A percentile compares a stretch with the other conserved stretches of the same genome.
Evolutionary conservation across 2,797 vertebrate species (phyloP).

Genomic region (Acipenser transmontanus): DNA sequence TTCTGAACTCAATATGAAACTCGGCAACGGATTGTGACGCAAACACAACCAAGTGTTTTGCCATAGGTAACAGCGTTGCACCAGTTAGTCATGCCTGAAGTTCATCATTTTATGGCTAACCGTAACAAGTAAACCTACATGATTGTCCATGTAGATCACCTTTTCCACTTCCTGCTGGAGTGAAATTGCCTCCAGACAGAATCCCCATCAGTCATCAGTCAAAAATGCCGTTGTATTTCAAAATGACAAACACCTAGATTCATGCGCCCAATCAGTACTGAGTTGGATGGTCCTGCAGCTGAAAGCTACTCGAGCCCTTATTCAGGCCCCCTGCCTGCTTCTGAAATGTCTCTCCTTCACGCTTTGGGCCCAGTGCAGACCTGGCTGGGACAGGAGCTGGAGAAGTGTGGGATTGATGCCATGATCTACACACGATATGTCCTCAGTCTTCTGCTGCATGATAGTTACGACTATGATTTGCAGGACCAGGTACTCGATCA

Average conservation of each 20-base stretch:
- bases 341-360: slow-evolving; percentile 96
- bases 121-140: slow-evolving; percentile 71
- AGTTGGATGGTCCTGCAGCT: slow-evolving; percentile 85
- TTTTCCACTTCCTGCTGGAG: slow-evolving; percentile 71
- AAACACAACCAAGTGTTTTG: slow-evolving; percentile 50
- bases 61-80: slow-evolving; percentile 67
- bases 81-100: slow-evolving; percentile 78
- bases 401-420: slow-evolving; percentile 99
- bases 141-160: slow-evolving; percentile 77
- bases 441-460: slow-evolving; percentile 96
- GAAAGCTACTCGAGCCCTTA: slow-evolving; percentile 78
- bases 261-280: slow-evolving; percentile 87
- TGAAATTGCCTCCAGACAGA: slow-evolving; percentile 71
- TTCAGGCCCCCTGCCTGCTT: slow-evolving; percentile 73
- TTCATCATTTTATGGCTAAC: slow-evolving; percentile 62
- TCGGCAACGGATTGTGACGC: not conserved
- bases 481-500: slow-evolving; percentile 86
- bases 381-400: slow-evolving; percentile 98
- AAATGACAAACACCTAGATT: slow-evolving; percentile 85
- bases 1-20: slow-evolving; percentile 78
- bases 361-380: slow-evolving; percentile 96
- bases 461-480: slow-evolving; percentile 95
- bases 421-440: slow-evolving; percentile 98
- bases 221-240: slow-evolving; percentile 73
- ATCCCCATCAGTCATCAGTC: slow-evolving; percentile 29